Evolutionary conservation across 2,888 invertebrate species (phyloP), one percentile per base, ranked within the genome.

Genomic region (Esperia sulphurella): DNA sequence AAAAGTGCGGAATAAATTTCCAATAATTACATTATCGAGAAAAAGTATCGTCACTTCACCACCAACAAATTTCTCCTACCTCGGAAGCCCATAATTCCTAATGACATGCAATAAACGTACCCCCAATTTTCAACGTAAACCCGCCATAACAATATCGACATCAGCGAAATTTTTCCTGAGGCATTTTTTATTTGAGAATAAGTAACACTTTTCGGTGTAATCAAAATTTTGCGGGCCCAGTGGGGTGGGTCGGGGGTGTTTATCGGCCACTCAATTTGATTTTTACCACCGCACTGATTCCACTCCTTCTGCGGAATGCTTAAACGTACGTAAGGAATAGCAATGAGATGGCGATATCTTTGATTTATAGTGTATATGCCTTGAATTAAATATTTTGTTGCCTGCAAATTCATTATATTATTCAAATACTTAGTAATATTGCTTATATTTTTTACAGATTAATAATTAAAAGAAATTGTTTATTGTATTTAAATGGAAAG

Each of bases 101-200:
- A 89, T 89, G 89, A 89, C 88, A 88, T 89, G 88, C 88, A 89
- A 89, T 89, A 89, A 89, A 82, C 83, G 87, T 87, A 85, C 88
- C 89, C 87, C 87, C 88, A 89, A 88, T 89, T 88, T 88, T 82
- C 82, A 69, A 86, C 87, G 79, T 89, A 89, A 89, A 89, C 87
- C 89, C 86, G 79, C 84, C 86, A 87, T 89, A 89, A 89, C 88
- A 89, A 89, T 89, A 89, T 89, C 89, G 88, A 84, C 89, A 89
- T 89, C 89, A 89, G 89, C 89, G 71, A 83, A 79, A 74, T 76
- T 84, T 83, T 82, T 82, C 71, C 44, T 45, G 52, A 60, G 61
- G 67, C 64, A 69, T 72, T 75, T 78, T 87, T 88, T 88, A 88
- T 88, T 86, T 64, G 83, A 83, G 84, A 86, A 85, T 86, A 87